phyloP scores from a whole-genome alignment of 2,888 invertebrate genomes.

The Patella ulyssiponensis region DNA sequence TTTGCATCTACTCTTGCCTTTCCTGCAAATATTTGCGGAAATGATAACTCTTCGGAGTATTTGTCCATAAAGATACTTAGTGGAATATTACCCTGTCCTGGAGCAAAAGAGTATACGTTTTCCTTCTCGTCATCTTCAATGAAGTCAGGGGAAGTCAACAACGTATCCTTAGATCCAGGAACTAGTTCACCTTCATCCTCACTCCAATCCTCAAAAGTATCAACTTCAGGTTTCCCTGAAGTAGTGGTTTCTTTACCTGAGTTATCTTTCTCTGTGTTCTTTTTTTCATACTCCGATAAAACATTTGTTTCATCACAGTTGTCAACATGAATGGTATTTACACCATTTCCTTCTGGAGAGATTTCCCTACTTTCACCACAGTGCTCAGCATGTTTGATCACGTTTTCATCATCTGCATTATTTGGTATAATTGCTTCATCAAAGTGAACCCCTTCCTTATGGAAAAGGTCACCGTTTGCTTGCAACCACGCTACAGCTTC shows the following conservation, averaged over 20 bases:
- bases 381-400: not conserved
- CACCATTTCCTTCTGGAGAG: too few relatives aligned
- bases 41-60: conserved; percentile 19
- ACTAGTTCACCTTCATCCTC: not conserved
- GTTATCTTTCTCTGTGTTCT: too few relatives aligned
- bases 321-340: too few relatives aligned
- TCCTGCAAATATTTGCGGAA: too few relatives aligned
- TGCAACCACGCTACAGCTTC: not conserved
- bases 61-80: not conserved
- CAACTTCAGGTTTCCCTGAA: too few relatives aligned
- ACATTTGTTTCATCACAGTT: too few relatives aligned
- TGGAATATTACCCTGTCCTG: too few relatives aligned
- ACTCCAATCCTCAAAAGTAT: too few relatives aligned
- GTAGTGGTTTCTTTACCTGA: too few relatives aligned
- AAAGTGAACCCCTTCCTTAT: not conserved
- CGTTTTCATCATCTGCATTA: not conserved
- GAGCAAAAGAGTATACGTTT: not conserved
- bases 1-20: too few relatives aligned
- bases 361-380: not conserved
- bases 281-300: too few relatives aligned
- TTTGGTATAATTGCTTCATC: not conserved
- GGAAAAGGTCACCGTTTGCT: not conserved
- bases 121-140: not conserved
- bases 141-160: not conserved
- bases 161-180: not conserved